Conservation (phyloP, 2,888 invertebrate species). For the Mermis nigrescens region DNA sequence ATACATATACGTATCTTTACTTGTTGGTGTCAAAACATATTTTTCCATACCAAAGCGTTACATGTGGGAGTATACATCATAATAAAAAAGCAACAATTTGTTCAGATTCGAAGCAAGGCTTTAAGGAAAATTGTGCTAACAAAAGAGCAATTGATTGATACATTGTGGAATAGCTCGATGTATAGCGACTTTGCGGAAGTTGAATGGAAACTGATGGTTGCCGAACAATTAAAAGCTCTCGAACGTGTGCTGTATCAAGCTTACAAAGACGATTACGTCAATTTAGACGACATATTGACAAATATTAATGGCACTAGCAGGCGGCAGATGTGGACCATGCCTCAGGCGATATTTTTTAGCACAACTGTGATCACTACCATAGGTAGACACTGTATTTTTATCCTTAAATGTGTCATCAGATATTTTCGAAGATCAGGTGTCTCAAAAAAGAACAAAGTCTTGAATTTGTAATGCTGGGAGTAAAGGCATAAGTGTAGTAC, state of each 20-base stretch:
- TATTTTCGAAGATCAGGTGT: too few species aligned
- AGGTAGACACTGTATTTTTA: too few species aligned
- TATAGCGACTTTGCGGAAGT: background rate
- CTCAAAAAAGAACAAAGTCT: too few species aligned
- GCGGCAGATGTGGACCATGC: constrained; percentile 32
- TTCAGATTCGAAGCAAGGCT: background rate
- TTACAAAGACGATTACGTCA: background rate
- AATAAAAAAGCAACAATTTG: too few species aligned
- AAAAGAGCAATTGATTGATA: background rate
- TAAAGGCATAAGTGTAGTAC: too few species aligned
- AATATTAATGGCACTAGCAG: background rate
- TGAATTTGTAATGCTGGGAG: too few species aligned
- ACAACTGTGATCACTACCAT: too few species aligned
- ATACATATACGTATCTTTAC: too few species aligned
- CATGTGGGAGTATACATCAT: too few species aligned
- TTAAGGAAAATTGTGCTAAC: background rate
- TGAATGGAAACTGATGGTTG: background rate
- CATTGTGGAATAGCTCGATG: background rate
- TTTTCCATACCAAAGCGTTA: too few species aligned
- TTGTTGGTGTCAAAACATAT: too few species aligned
- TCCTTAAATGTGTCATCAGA: too few species aligned
- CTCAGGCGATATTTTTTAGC: constrained; percentile 30
- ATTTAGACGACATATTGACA: background rate
- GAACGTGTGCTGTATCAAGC: background rate
- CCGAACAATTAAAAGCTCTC: background rate